Evolutionary conservation across 2,797 vertebrate species (phyloP).

Genomic region (Protonibea diacanthus): DNA sequence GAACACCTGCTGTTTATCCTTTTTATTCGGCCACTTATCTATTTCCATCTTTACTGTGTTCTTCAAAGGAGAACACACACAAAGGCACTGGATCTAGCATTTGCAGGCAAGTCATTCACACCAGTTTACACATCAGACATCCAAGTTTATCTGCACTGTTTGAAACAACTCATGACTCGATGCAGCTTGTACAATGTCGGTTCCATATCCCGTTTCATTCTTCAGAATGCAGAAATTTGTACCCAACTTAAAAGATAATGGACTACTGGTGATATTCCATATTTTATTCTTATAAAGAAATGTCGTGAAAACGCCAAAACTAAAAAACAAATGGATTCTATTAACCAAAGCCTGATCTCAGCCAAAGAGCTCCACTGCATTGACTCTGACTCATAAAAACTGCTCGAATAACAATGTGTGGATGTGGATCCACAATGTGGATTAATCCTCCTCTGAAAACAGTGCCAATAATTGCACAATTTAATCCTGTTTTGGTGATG

Average conservation of each 20-base stretch:
- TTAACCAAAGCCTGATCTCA: background rate
- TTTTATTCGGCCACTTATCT: conserved; percentile 33
- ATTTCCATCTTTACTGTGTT: conserved; percentile 35
- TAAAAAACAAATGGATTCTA: background rate
- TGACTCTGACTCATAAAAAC: no score
- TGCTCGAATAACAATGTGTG: no score
- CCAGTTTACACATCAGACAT: background rate
- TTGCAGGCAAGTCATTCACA: background rate
- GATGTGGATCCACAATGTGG: no score
- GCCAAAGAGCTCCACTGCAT: no score
- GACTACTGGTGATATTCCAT: background rate
- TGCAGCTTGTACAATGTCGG: background rate
- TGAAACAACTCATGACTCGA: background rate
- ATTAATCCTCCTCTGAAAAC: no score
- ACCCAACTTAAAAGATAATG: background rate
- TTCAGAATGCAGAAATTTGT: background rate
- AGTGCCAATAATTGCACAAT: no score
- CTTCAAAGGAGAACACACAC: conserved; percentile 24
- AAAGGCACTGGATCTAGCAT: no score
- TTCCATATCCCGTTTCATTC: background rate
- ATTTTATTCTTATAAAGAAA: background rate
- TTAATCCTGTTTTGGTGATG: no score
- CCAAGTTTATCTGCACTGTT: background rate
- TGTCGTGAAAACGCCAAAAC: background rate
- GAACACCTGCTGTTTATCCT: conserved; percentile 73